Evolutionary conservation across 2,888 invertebrate species (phyloP).

Genomic region (Graphium colonna): DNA sequence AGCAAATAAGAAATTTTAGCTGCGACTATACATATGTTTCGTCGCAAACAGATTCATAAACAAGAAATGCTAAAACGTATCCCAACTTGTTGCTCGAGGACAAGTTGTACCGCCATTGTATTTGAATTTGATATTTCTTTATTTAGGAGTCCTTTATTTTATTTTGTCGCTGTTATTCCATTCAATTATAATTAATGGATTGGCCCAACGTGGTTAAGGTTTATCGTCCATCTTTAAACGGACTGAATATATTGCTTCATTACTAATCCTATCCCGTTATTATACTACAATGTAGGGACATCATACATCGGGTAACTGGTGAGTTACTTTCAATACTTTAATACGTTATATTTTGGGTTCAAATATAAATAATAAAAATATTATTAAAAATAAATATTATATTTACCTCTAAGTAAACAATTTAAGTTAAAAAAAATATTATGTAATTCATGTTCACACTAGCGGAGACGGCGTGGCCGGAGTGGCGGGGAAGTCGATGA

Average conservation of each 20-base stretch:
- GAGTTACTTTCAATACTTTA: too few species aligned
- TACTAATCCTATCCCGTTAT: not conserved
- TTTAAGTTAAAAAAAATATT: too few species aligned
- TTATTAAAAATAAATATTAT: too few species aligned
- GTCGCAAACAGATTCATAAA: not conserved
- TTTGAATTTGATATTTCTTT: not conserved
- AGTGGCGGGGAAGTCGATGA: too few species aligned
- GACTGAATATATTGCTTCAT: not conserved
- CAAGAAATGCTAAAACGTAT: not conserved
- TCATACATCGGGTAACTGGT: too few species aligned
- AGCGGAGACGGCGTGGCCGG: too few species aligned
- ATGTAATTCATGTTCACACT: too few species aligned
- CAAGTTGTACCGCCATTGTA: conserved; percentile 1
- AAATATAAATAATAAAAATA: too few species aligned
- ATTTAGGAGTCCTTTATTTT: not conserved
- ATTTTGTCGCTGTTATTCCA: not conserved
- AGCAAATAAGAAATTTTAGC: not conserved
- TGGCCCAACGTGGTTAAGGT: not conserved
- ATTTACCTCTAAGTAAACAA: too few species aligned
- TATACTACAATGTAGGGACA: not conserved
- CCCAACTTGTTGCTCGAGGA: not conserved
- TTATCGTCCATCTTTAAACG: not conserved
- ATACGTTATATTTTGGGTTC: too few species aligned
- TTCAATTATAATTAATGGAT: not conserved
- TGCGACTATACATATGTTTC: not conserved